A percentile compares a stretch with the other conserved stretches of the same genome.
phyloP scores from a whole-genome alignment of 2,113 vertebrate species.

The Seriola rivoliana region DNA sequence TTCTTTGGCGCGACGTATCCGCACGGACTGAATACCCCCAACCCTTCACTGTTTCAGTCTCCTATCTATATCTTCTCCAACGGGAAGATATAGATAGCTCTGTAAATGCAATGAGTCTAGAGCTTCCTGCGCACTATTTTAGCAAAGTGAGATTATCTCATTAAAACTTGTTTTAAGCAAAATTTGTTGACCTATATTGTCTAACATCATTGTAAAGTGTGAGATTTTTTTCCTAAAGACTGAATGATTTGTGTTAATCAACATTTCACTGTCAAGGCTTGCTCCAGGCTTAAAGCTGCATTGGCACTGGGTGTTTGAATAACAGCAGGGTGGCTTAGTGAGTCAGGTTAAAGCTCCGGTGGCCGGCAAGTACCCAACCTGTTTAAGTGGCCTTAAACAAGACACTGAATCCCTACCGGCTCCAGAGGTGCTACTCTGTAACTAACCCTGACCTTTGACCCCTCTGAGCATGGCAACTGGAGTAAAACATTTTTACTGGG shows the following conservation, averaged over 20 bases:
- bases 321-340: conserved; percentile 33
- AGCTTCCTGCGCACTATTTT: not conserved
- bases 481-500: conserved; percentile 43
- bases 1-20: conserved; percentile 22
- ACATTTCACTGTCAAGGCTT: not conserved
- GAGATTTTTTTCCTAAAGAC: not conserved
- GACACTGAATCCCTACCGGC: conserved; percentile 27
- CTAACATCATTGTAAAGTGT: not conserved
- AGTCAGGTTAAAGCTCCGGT: conserved; percentile 16
- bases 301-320: conserved; percentile 13
- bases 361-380: conserved; percentile 23
- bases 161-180: not conserved
- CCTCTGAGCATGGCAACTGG: not conserved
- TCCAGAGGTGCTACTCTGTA: conserved; percentile 31
- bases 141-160: not conserved
- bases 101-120: not conserved
- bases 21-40: not conserved
- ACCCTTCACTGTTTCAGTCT: not conserved
- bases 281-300: not conserved
- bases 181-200: not conserved
- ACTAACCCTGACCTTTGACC: conserved; percentile 40
- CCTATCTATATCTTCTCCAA: too few species aligned
- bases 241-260: not conserved
- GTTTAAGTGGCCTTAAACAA: conserved; percentile 42
- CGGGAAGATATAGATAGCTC: not conserved